Percentiles rank a stretch among this genome's conserved stretches.
Conservation (phyloP, 2,113 vertebrate species). For the Crotophaga sulcirostris region DNA sequence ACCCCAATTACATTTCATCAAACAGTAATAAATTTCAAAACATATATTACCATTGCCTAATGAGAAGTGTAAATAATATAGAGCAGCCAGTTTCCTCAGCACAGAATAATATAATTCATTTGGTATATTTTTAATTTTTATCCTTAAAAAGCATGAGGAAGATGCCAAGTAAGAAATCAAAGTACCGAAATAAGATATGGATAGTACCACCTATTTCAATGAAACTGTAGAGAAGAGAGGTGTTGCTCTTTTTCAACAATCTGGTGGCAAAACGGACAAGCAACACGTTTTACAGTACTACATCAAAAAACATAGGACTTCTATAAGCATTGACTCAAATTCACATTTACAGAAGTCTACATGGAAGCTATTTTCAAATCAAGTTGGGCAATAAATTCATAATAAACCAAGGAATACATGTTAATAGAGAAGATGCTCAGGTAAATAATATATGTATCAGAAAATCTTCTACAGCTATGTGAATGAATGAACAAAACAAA, state of each 20-base stretch:
- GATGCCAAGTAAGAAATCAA: neutral
- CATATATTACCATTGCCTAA: neutral
- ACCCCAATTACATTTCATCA: neutral
- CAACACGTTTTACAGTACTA: neutral
- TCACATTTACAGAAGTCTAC: neutral
- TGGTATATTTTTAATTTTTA: neutral
- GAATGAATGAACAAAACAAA: constrained; percentile 2
- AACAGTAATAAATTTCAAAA: constrained; percentile 19
- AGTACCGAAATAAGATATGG: neutral
- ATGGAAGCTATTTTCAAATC: neutral
- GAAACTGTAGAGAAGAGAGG: neutral
- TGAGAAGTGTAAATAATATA: neutral
- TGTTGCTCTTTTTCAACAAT: neutral
- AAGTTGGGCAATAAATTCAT: neutral
- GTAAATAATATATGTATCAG: neutral
- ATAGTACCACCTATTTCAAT: neutral
- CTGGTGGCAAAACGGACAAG: neutral
- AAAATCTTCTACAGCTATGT: neutral
- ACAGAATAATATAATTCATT: neutral
- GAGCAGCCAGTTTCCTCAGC: neutral
- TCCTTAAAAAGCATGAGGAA: neutral
- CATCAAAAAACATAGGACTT: neutral
- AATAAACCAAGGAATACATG: neutral
- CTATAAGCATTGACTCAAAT: neutral
- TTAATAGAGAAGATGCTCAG: neutral